phyloP scores from a whole-genome alignment of 2,888 invertebrate genomes.

The Neria commutata region DNA sequence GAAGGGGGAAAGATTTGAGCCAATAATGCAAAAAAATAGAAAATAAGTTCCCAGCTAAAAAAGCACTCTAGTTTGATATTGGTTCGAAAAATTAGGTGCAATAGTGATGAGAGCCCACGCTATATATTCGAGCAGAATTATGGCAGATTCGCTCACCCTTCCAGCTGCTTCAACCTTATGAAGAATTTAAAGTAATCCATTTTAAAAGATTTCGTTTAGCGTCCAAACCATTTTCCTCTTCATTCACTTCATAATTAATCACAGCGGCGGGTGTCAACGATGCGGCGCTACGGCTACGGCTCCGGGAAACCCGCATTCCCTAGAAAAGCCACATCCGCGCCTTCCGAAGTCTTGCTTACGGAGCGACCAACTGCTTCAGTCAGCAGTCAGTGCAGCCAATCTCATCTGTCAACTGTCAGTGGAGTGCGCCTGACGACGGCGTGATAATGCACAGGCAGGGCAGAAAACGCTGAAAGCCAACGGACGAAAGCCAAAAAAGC shows the following conservation, averaged over 20 bases:
- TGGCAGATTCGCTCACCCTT: too few relatives aligned
- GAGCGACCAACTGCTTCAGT: neutral
- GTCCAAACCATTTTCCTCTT: neutral
- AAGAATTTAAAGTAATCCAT: neutral
- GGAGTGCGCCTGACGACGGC: constrained; percentile 21
- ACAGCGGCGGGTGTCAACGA: neutral
- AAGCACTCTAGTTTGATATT: too few relatives aligned
- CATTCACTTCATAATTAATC: neutral
- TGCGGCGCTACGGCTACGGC: too few relatives aligned
- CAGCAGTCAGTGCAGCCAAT: constrained; percentile 32
- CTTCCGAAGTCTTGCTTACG: neutral
- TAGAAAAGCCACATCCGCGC: neutral
- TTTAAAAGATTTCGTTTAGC: neutral
- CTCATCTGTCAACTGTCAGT: constrained; percentile 40
- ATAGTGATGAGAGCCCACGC: too few relatives aligned
- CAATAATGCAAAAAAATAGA: too few relatives aligned
- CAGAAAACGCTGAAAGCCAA: neutral
- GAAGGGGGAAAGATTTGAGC: too few relatives aligned
- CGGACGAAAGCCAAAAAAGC: constrained; percentile 3
- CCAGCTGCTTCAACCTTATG: neutral
- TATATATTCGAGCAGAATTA: too few relatives aligned
- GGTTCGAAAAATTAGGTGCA: too few relatives aligned
- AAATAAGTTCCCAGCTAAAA: too few relatives aligned
- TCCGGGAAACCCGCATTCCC: too few relatives aligned
- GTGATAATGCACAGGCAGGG: neutral